Percentiles rank a stretch among this genome's conserved stretches.
phyloP scores from a whole-genome alignment of 2,888 invertebrate genomes.

The Pediacus dermestoides region DNA sequence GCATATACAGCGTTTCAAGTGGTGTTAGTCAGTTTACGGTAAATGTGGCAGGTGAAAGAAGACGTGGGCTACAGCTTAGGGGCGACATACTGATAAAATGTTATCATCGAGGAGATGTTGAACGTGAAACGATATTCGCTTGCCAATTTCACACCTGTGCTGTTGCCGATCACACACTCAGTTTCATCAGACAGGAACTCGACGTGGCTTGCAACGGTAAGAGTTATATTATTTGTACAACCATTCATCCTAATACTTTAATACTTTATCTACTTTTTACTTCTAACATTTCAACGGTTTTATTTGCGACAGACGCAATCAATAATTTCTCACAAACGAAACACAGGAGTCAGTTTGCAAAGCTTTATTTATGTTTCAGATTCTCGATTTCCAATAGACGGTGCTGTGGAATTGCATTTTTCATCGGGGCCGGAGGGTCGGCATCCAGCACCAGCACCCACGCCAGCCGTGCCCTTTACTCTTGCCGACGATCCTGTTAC shows the following conservation, averaged over 20 bases:
- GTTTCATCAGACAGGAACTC: conserved; percentile 81
- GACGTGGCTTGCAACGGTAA: conserved; percentile 81
- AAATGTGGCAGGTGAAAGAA: conserved; percentile 63
- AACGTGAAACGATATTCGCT: conserved; percentile 73
- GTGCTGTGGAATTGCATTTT: conserved; percentile 81
- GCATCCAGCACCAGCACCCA: conserved; percentile 59
- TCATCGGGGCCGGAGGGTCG: conserved; percentile 57
- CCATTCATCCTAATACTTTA: too few species aligned
- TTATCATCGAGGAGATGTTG: conserved; percentile 64
- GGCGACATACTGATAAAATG: conserved; percentile 91
- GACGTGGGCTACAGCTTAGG: conserved; percentile 67
- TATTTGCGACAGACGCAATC: too few species aligned
- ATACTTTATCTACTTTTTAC: too few species aligned
- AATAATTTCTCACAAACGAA: too few species aligned
- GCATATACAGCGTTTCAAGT: conserved; percentile 67
- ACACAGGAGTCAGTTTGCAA: too few species aligned
- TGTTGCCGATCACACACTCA: conserved; percentile 77
- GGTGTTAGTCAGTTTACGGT: conserved; percentile 66
- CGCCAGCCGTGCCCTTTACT: conserved; percentile 67
- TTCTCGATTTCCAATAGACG: conserved; percentile 76
- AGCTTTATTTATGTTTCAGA: conserved; percentile 55
- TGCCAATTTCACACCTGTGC: conserved; percentile 95
- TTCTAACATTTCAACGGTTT: too few species aligned
- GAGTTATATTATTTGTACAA: conserved; percentile 23
- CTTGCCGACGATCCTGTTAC: conserved; percentile 70